These are phyloP conservation scores for Isichthys henryi DNA, from an alignment of 2,113 vertebrate species.

Conservation along the genomic window DNA sequence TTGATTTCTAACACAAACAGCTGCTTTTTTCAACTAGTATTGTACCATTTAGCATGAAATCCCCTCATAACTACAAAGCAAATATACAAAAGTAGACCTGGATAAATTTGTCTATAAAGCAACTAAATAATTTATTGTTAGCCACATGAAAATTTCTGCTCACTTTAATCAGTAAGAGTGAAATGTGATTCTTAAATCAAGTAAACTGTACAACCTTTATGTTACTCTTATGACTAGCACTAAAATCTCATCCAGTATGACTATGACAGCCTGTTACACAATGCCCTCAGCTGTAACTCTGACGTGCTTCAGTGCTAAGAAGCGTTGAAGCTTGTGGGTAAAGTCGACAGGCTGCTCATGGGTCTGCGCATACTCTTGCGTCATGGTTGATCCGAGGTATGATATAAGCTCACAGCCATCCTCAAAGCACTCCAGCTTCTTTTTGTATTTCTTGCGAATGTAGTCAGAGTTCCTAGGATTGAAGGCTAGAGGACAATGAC, in stretches of 20 bases:
- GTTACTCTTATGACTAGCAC: background rate
- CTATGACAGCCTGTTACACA: conserved; percentile 29
- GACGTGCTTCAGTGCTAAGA: conserved; percentile 63
- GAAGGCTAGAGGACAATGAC: conserved; percentile 60
- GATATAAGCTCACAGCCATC: conserved; percentile 78
- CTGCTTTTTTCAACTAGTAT: background rate
- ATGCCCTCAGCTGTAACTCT: conserved; percentile 28
- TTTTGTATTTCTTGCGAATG: conserved; percentile 65
- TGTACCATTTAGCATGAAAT: background rate
- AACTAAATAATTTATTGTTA: background rate
- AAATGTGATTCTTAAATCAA: background rate
- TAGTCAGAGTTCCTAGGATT: conserved; percentile 66
- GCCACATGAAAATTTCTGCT: background rate
- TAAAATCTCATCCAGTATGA: background rate
- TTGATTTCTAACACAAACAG: background rate
- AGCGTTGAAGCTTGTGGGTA: conserved; percentile 64
- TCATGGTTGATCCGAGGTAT: conserved; percentile 71
- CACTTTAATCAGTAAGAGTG: background rate
- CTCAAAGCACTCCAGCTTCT: conserved; percentile 68
- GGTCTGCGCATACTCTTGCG: conserved; percentile 56
- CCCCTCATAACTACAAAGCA: background rate
- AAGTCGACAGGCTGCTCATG: conserved; percentile 63
- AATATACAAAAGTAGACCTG: background rate
- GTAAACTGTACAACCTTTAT: background rate
- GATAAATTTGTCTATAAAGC: background rate